Base-by-base conservation (phyloP, 2,113 vertebrate species). In the Ginglymostoma cirratum region DNA sequence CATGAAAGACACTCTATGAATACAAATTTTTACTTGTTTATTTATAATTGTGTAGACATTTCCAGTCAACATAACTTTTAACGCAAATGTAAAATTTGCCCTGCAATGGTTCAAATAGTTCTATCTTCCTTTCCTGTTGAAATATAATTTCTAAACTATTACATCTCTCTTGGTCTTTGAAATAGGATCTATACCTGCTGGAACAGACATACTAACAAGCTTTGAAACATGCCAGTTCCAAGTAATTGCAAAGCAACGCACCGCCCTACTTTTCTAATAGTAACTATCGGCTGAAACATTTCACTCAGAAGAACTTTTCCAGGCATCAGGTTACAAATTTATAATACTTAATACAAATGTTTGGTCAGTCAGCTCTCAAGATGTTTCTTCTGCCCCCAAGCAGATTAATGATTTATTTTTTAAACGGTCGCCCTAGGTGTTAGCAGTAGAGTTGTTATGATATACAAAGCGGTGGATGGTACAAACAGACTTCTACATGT, bases 281-380 rank as follows among this genome's bases (percentile, higher is more conserved):
- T 66, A 69, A 94, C 67, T 67, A 61, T 27, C 86, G 24, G 86
- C 45, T 52, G 7, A 0, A 67, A 65, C 61, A n/a, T 17, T n/a
- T n/a, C n/a, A 17, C 92, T 93, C 34, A 12, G 65, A 67, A 69
- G 92, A 69, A 94, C 92, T 69, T 94, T 69, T 94, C 38, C 67
- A 66, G 52, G 19, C 3, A 21, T 38, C 65, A 94, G 23, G n/a
- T 94, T 42, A 66, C n/a, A 94, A 94, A 94, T 94, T 66, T 93
- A 93, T 93, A 65, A 61, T 61, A 30, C 45, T 89, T 89, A 48
- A 66, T 93, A 67, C 67, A 93, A 93, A 93, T 93, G 55, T 66
- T 93, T 94, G 42, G 61, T n/a, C 66, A 94, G 17, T 42, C 66
- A 45, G 61, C 38, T 94, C 65, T 69, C n/a, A 94, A 94, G 69